These are phyloP conservation scores for Euplagia quadripunctaria DNA, from an alignment of 2,888 invertebrate genomes.

Conservation along the genomic window DNA sequence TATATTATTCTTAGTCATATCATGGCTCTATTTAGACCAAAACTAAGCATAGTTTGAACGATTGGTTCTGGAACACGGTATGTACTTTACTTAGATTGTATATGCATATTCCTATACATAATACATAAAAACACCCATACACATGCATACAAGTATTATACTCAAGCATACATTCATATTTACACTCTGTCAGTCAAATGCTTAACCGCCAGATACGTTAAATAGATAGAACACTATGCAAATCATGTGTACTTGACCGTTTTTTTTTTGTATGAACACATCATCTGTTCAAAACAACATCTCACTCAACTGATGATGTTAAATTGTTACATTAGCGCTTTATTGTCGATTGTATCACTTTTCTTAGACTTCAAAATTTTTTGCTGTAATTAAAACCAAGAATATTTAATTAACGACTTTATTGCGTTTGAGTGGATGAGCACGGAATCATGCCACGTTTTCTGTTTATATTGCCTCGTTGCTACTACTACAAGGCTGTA, in stretches of 20 bases:
- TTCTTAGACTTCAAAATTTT: slow-evolving; percentile 43
- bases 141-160: too few species aligned
- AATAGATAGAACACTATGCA: too few species aligned
- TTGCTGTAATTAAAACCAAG: slow-evolving; percentile 48
- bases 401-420: slow-evolving; percentile 47
- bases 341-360: slow-evolving; percentile 66
- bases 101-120: too few species aligned
- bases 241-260: background rate
- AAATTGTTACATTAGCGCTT: slow-evolving; percentile 49
- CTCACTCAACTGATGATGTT: background rate
- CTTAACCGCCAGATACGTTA: too few species aligned
- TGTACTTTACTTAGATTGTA: too few species aligned
- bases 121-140: too few species aligned
- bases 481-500: background rate
- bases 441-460: slow-evolving; percentile 39
- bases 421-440: slow-evolving; percentile 51
- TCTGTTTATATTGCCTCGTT: slow-evolving; percentile 24
- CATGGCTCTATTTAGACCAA: too few species aligned
- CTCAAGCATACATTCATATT: too few species aligned
- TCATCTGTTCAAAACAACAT: background rate
- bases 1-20: too few species aligned
- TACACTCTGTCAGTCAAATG: too few species aligned
- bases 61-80: too few species aligned
- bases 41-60: too few species aligned
- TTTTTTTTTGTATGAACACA: background rate